phyloP scores from a whole-genome alignment of 2,888 invertebrate genomes.

The Orchesella flavescens region DNA sequence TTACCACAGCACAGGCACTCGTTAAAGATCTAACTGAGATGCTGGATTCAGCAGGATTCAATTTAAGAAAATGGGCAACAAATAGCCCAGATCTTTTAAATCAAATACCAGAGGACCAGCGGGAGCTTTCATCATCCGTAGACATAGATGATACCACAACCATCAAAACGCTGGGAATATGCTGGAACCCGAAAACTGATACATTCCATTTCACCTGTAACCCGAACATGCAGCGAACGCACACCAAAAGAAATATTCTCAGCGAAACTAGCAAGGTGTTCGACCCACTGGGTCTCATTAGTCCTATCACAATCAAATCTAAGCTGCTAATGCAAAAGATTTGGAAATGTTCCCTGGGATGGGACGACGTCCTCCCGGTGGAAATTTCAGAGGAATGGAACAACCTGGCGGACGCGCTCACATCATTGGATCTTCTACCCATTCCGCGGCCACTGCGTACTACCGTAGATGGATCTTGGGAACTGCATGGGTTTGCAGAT shows the following conservation, averaged over 20 bases:
- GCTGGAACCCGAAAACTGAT: too few species aligned
- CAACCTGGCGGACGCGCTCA: background rate
- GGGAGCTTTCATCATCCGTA: background rate
- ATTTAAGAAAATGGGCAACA: conserved; percentile 67
- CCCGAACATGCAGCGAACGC: background rate
- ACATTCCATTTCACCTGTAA: conserved; percentile 21
- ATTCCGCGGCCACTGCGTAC: conserved; percentile 4
- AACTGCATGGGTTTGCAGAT: too few species aligned
- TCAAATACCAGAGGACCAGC: conserved; percentile 34
- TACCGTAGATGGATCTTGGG: background rate
- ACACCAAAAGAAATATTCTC: conserved; percentile 45
- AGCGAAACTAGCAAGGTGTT: conserved; percentile 30
- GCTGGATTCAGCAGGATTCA: conserved; percentile 62
- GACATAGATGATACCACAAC: conserved; percentile 9
- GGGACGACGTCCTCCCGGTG: conserved; percentile 70
- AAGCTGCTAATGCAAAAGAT: conserved; percentile 71
- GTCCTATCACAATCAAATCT: conserved; percentile 29
- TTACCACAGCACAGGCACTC: conserved; percentile 46
- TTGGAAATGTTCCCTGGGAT: conserved; percentile 67
- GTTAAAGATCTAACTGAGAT: too few species aligned
- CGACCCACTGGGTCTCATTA: conserved; percentile 53
- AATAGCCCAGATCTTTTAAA: conserved; percentile 39
- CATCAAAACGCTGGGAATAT: conserved; percentile 50
- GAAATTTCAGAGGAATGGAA: conserved; percentile 23
- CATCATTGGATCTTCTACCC: background rate